Base-by-base conservation (phyloP, 2,888 invertebrate species). In the Euzophera pinguis region DNA sequence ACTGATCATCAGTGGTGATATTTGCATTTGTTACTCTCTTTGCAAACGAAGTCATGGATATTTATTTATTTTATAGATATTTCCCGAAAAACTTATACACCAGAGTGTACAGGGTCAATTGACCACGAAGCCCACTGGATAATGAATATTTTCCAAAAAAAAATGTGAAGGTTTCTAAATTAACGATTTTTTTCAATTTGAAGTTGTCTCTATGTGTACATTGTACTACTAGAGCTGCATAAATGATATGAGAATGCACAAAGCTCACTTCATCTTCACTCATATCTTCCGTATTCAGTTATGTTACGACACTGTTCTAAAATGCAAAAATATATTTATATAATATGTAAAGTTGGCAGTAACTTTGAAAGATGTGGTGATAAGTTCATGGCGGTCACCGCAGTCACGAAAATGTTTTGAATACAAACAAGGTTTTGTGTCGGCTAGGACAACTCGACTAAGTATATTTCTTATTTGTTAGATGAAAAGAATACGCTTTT, bases 301-400 rank as follows among this genome's bases (percentile, higher is more conserved):
- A 45, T 5, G 2, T 5, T 22, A 5, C 12, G 1, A 7, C 27
- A 13, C 32, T 29, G 32, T 32, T 45, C 32, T 34, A 34, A 32
- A 45, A 45, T 45, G 45, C 45, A 34, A 45, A 32, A 45, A 45
- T 45, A 45, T 45, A 45, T 45, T 45, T 45, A 32, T 45, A 45
- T 45, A 10, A 45, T 45, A 45, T 45, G 45, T 45, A 45, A 45
- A 45, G 45, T 45, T 32, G 32, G 45, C 45, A 32, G 45, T 45
- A 45, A 45, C 32, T 45, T 45, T 45, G 32, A 45, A 45, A 45
- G 45, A 45, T 45, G 45, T 29, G 45, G 45, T 32, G 45, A 45
- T 45, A 45, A 45, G 45, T 45, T 45, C 45, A 45, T 3, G 42
- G 32, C 45, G 45, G 45, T 45, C 45, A 32, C 45, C 32, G 29